These are phyloP conservation scores for Rallus crepitans DNA, from an alignment of 2,797 vertebrate species.

Conservation along the genomic window DNA sequence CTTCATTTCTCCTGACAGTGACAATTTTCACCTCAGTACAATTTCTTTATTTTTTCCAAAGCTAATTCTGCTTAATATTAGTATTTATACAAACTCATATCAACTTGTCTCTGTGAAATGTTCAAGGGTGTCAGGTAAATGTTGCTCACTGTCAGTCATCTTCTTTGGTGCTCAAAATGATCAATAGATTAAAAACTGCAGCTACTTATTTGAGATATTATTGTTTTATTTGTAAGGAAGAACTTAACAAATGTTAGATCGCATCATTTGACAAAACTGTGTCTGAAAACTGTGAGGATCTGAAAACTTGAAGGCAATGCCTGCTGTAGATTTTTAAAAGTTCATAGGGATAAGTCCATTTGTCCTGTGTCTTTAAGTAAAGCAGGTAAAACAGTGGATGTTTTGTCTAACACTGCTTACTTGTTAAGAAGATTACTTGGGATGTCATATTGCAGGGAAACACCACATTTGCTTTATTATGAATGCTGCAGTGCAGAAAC, in stretches of 20 bases:
- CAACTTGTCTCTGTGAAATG: conserved; percentile 87
- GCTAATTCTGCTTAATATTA: conserved; percentile 89
- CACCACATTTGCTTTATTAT: conserved; percentile 75
- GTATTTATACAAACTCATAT: conserved; percentile 89
- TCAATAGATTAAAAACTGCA: conserved; percentile 82
- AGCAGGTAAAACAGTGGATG: conserved; percentile 46
- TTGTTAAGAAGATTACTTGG: conserved; percentile 80
- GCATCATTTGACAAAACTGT: conserved; percentile 61
- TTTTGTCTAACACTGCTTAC: conserved; percentile 76
- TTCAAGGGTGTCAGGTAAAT: conserved; percentile 86
- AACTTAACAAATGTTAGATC: conserved; percentile 73
- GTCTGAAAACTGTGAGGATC: conserved; percentile 37
- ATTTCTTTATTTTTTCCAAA: conserved; percentile 87
- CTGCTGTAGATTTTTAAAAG: conserved; percentile 67
- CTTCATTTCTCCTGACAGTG: conserved; percentile 90
- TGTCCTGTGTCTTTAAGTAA: conserved; percentile 72
- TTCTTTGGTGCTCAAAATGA: conserved; percentile 82
- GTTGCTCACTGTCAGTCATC: conserved; percentile 87
- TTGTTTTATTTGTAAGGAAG: conserved; percentile 80
- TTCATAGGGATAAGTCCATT: conserved; percentile 66
- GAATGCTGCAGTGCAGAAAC: conserved; percentile 76
- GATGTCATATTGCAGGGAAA: conserved; percentile 73
- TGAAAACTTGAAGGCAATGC: conserved; percentile 55
- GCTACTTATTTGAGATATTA: conserved; percentile 74
- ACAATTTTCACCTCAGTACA: conserved; percentile 89